Evolutionary conservation across 2,113 vertebrate species (phyloP).

Genomic region (Hippocampus guttulatus): DNA sequence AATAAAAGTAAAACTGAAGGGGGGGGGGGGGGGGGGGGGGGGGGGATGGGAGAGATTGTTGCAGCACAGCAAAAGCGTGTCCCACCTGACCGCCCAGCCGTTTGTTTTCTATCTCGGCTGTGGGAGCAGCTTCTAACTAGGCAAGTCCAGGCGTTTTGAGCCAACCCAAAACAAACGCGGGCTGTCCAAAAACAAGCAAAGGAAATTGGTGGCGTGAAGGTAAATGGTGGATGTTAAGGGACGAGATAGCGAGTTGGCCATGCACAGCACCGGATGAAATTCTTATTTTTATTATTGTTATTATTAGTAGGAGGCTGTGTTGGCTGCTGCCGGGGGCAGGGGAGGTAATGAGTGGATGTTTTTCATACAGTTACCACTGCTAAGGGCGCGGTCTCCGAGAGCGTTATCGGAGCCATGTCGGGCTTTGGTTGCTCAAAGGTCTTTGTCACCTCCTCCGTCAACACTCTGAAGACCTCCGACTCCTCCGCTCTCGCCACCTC

Average conservation of each 20-base stretch:
- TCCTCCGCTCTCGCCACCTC: slow-evolving; percentile 35
- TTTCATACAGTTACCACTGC: slow-evolving; percentile 63
- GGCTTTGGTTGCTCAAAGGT: slow-evolving; percentile 17
- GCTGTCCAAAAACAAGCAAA: slow-evolving; percentile 49
- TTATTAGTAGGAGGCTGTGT: slow-evolving; percentile 17
- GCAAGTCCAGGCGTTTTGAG: slow-evolving; percentile 16
- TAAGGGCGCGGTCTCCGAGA: slow-evolving; percentile 45
- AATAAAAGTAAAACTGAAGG: slow-evolving; percentile 3
- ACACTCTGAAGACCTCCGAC: slow-evolving; percentile 12
- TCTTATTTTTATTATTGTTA: slow-evolving; percentile 17
- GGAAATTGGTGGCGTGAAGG: slow-evolving; percentile 20
- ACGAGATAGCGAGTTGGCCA: slow-evolving; percentile 43
- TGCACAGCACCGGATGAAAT: slow-evolving; percentile 42
- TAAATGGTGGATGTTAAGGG: slow-evolving; percentile 39
- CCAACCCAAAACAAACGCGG: slow-evolving; percentile 30
- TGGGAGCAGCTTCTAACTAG: slow-evolving; percentile 40
- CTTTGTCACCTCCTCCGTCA: slow-evolving; percentile 15
- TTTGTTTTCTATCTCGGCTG: slow-evolving; percentile 37
- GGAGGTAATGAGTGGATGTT: slow-evolving; percentile 32
- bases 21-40: too few species aligned
- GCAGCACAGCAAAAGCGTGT: slow-evolving; percentile 31
- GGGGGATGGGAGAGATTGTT: too few species aligned
- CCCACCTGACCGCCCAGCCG: not conserved
- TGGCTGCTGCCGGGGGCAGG: slow-evolving; percentile 27
- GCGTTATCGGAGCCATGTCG: slow-evolving; percentile 30